Conservation (phyloP, 2,888 invertebrate genomes). For the Gonocerus acuteangulatus region DNA sequence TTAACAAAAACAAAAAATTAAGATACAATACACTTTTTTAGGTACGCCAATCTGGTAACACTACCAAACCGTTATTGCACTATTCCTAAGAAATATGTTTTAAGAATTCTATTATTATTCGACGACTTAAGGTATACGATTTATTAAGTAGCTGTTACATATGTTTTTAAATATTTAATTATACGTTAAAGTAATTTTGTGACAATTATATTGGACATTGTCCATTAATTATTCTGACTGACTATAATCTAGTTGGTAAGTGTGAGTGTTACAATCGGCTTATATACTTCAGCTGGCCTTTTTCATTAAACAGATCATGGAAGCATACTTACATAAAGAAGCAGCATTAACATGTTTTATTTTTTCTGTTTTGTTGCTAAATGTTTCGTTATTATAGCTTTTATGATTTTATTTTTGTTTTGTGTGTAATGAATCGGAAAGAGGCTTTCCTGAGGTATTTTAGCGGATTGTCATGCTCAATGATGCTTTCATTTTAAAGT, state of each 20-base stretch:
- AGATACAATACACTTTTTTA: too few relatives aligned
- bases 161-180: constrained; percentile 19
- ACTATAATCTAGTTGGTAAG: constrained; percentile 21
- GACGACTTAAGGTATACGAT: constrained; percentile 18
- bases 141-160: constrained; percentile 19
- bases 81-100: constrained; percentile 8
- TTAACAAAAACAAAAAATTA: too few relatives aligned
- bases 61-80: constrained; percentile 5
- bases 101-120: constrained; percentile 8
- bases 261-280: not conserved
- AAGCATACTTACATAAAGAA: not conserved
- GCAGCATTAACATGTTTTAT: not conserved
- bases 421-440: not conserved
- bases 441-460: constrained; percentile 12
- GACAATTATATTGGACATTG: constrained; percentile 7
- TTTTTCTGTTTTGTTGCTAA: too few relatives aligned
- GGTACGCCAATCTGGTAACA: too few relatives aligned
- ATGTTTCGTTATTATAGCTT: too few relatives aligned
- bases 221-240: constrained; percentile 15
- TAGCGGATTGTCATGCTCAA: constrained; percentile 6
- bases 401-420: not conserved
- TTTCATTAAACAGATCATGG: not conserved
- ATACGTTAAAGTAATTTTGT: constrained; percentile 17
- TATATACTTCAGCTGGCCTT: constrained; percentile 6
- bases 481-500: not conserved